Conservation (phyloP, 2,888 invertebrate species). For the Phania funesta region DNA sequence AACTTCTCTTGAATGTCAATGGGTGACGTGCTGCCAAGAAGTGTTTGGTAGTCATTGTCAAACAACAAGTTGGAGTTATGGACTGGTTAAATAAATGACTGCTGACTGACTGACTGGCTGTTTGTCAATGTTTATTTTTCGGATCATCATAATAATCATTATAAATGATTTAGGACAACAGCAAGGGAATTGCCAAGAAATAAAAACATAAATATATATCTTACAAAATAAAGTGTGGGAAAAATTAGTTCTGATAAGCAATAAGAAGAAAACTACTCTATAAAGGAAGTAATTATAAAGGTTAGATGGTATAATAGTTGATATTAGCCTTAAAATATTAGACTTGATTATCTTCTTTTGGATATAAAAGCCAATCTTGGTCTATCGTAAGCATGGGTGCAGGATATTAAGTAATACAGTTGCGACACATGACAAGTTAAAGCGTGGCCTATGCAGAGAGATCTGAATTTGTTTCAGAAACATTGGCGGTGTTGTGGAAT, state of each 20-base stretch:
- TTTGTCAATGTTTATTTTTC: slow-evolving; percentile 49
- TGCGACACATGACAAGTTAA: too few species aligned
- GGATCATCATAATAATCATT: slow-evolving; percentile 44
- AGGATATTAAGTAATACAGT: too few species aligned
- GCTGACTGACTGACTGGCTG: slow-evolving; percentile 22
- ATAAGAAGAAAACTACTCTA: not conserved
- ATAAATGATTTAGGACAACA: slow-evolving; percentile 54
- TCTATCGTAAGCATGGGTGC: too few species aligned
- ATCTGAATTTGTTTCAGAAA: too few species aligned
- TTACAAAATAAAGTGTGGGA: slow-evolving; percentile 41
- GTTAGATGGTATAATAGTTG: too few species aligned
- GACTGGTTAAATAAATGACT: slow-evolving; percentile 5
- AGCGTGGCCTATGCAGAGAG: too few species aligned
- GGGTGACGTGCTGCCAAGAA: slow-evolving; percentile 62
- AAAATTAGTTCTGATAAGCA: not conserved
- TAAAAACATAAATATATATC: not conserved
- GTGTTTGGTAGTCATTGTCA: slow-evolving; percentile 54
- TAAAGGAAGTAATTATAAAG: too few species aligned
- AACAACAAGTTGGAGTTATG: slow-evolving; percentile 34
- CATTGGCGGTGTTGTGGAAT: too few species aligned
- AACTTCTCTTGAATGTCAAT: slow-evolving; percentile 43
- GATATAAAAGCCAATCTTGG: too few species aligned
- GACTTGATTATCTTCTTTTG: too few species aligned
- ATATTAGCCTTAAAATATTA: too few species aligned
- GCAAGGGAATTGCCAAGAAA: slow-evolving; percentile 3